These are phyloP conservation scores for Romanogobio albipinnatus DNA, from an alignment of 2,113 vertebrate species.

Conservation along the genomic window DNA sequence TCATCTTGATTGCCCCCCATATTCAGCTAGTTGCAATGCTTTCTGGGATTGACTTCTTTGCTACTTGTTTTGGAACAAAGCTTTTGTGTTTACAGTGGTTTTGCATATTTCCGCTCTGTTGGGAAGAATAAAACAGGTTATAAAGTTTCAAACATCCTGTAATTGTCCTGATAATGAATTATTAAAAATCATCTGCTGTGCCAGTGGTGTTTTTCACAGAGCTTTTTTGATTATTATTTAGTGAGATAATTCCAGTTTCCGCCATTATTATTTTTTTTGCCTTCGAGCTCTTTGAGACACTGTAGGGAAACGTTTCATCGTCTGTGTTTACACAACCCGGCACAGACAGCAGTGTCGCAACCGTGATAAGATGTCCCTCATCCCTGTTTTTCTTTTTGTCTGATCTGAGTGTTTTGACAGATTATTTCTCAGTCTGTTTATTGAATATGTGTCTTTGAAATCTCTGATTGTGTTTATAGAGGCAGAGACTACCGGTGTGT, in stretches of 20 bases:
- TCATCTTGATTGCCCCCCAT: not conserved
- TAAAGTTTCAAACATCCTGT: not conserved
- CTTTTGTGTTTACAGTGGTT: not conserved
- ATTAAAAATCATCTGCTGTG: not conserved
- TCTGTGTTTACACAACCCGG: slow-evolving; percentile 7
- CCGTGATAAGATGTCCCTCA: not conserved
- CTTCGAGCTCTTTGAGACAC: not conserved
- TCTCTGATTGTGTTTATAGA: not conserved
- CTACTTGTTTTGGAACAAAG: not conserved
- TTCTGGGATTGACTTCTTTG: not conserved
- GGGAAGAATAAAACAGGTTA: not conserved
- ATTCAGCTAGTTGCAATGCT: not conserved
- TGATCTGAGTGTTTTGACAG: slow-evolving; percentile 4
- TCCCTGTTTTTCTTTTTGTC: slow-evolving; percentile 4
- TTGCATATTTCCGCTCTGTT: not conserved
- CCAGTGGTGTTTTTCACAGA: not conserved
- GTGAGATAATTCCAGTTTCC: not conserved
- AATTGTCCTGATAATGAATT: not conserved
- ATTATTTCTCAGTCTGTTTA: slow-evolving; percentile 14
- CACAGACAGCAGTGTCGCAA: not conserved
- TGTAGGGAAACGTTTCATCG: not conserved
- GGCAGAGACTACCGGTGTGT: not conserved
- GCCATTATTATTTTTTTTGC: not conserved
- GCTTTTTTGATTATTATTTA: not conserved
- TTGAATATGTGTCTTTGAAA: slow-evolving; percentile 16